Evolutionary conservation across 2,888 invertebrate species (phyloP).

Genomic region (Octonoba sinensis): DNA sequence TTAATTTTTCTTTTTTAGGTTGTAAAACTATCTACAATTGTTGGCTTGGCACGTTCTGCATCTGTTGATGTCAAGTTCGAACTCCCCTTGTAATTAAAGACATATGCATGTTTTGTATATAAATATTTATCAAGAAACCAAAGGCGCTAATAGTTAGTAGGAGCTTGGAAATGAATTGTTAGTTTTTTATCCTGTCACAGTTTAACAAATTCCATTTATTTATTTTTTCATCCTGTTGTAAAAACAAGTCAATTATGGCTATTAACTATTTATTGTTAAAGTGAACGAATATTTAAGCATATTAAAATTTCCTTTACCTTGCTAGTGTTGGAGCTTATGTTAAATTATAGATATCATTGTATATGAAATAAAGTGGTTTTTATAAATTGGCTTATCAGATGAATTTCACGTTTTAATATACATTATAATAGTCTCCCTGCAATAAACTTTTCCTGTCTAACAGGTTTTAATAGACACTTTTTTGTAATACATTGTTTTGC

Average conservation of each 20-base stretch:
- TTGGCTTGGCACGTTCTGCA: constrained; percentile 82
- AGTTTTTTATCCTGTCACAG: background rate
- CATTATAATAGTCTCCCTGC: no score
- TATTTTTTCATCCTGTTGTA: constrained; percentile 13
- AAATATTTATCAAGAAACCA: constrained; percentile 40
- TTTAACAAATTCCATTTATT: background rate
- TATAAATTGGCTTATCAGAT: background rate
- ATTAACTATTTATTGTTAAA: constrained; percentile 12
- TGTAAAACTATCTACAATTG: constrained; percentile 83
- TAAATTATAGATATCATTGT: no score
- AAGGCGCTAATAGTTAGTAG: constrained; percentile 8
- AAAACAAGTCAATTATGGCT: background rate
- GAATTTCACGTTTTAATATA: no score
- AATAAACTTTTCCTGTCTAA: no score
- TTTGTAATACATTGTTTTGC: no score
- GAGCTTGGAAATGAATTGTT: background rate
- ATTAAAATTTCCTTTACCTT: background rate
- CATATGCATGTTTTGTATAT: constrained; percentile 33
- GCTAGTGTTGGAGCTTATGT: constrained; percentile 8
- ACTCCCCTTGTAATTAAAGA: constrained; percentile 76
- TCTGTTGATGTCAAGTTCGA: constrained; percentile 86
- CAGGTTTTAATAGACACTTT: no score
- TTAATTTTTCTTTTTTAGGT: constrained; percentile 69
- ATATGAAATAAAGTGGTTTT: background rate
- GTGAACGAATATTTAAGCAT: background rate